phyloP scores from a whole-genome alignment of 2,797 vertebrate genomes.

The Schizopygopsis malacanthus region DNA sequence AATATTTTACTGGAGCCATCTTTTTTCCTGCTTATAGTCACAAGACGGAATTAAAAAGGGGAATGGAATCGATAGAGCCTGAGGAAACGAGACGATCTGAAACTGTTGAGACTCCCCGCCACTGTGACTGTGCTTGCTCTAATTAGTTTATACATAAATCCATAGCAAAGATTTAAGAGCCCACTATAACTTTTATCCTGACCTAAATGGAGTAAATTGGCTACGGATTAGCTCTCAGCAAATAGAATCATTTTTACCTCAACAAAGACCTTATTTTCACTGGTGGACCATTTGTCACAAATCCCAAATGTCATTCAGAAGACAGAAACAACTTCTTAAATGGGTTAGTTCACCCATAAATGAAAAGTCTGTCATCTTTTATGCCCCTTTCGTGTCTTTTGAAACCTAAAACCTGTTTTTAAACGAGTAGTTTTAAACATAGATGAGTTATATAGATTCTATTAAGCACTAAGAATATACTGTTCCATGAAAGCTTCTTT shows the following conservation, averaged over 20 bases:
- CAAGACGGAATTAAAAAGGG: conserved; percentile 33
- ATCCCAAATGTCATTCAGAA: conserved; percentile 7
- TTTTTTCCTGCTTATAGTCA: not conserved
- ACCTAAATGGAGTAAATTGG: conserved; percentile 56
- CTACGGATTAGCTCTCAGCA: conserved; percentile 40
- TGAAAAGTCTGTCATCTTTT: not conserved
- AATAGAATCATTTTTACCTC: conserved; percentile 23
- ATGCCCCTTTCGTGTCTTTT: not conserved
- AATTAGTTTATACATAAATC: conserved; percentile 59
- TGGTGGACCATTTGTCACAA: conserved; percentile 3
- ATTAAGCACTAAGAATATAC: too few species aligned
- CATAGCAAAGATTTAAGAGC: conserved; percentile 32
- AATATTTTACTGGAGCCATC: conserved; percentile 1
- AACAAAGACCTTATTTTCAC: conserved; percentile 1
- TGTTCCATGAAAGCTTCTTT: too few species aligned
- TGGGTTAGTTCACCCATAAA: not conserved
- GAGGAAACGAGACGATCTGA: conserved; percentile 44
- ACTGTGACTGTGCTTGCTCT: conserved; percentile 31
- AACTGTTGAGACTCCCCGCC: conserved; percentile 37
- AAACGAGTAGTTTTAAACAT: too few species aligned
- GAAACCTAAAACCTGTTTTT: not conserved
- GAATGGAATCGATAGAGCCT: conserved; percentile 40
- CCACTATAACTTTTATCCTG: conserved; percentile 34
- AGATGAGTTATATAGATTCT: too few species aligned
- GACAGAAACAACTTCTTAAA: not conserved